These are phyloP conservation scores for Danio kyathit DNA, from an alignment of 2,797 vertebrate species.

Conservation along the genomic window DNA sequence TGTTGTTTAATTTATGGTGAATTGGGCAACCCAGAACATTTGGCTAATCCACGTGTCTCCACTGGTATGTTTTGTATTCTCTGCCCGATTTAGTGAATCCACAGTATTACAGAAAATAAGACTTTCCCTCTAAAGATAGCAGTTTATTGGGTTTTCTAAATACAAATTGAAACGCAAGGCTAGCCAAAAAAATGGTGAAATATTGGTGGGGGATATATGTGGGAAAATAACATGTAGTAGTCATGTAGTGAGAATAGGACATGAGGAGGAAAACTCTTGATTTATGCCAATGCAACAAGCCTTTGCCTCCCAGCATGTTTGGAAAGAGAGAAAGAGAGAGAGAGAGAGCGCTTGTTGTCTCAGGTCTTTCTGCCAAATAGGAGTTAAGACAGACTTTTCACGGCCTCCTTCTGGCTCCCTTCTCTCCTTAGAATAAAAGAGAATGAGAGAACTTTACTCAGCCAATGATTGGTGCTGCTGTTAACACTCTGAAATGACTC, in stretches of 20 bases:
- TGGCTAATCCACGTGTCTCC: neutral
- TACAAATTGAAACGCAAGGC: conserved; percentile 5
- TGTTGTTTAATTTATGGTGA: conserved; percentile 12
- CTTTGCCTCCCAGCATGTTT: neutral
- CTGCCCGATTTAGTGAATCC: conserved; percentile 18
- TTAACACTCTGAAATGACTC: neutral
- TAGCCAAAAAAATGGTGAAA: neutral
- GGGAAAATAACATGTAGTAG: neutral
- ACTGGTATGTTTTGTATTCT: neutral
- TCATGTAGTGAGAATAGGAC: conserved; percentile 11
- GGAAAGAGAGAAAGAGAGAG: neutral
- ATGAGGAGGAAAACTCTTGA: conserved; percentile 12
- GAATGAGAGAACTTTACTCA: neutral
- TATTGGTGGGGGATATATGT: neutral
- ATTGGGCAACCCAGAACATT: neutral
- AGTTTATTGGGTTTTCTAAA: conserved; percentile 15
- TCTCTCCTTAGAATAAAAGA: neutral
- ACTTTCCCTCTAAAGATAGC: neutral
- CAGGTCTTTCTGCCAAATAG: conserved; percentile 16
- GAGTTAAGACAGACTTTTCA: conserved; percentile 10
- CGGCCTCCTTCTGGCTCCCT: conserved; percentile 4
- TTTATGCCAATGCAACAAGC: neutral
- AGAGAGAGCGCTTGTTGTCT: conserved; percentile 6
- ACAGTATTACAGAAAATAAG: conserved; percentile 20
- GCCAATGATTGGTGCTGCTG: neutral